These are phyloP conservation scores for Nematostella vectensis DNA, from an alignment of 92 coral and sea anemone species.

Conservation along the genomic window DNA sequence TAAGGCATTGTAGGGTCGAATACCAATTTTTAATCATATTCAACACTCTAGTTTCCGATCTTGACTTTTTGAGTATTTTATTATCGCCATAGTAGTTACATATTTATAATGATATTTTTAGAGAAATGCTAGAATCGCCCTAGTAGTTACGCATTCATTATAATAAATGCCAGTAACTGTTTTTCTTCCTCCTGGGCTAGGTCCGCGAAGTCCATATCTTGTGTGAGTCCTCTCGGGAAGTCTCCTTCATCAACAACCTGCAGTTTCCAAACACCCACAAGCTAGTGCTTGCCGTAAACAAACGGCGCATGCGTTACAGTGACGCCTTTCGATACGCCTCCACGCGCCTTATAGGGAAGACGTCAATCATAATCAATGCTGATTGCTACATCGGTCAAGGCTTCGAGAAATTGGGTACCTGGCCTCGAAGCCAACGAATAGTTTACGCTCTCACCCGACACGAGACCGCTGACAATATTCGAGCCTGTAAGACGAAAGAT, in stretches of 20 bases:
- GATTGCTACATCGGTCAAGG: conserved; percentile 82
- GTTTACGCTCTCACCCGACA: conserved; percentile 84
- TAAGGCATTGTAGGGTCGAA: no score
- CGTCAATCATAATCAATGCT: conserved; percentile 60
- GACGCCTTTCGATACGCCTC: conserved; percentile 80
- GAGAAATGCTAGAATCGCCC: no score
- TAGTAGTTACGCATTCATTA: no score
- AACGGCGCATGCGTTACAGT: conserved; percentile 65
- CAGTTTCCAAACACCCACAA: conserved; percentile 24
- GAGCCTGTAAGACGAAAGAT: conserved; percentile 46
- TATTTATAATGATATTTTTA: no score
- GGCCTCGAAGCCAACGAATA: conserved; percentile 28
- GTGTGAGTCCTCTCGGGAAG: conserved; percentile 30
- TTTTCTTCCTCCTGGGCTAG: conserved; percentile 6
- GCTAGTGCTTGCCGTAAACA: conserved; percentile 22
- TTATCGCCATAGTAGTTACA: no score
- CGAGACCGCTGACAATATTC: conserved; percentile 37
- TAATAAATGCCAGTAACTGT: not conserved
- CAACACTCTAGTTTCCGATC: no score
- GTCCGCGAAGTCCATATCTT: conserved; percentile 43
- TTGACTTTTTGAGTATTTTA: no score
- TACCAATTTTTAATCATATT: no score
- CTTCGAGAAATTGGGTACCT: conserved; percentile 47
- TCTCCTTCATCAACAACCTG: conserved; percentile 25
- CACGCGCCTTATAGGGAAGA: conserved; percentile 35